A percentile compares a stretch with the other conserved stretches of the same genome.
phyloP scores from a whole-genome alignment of 2,113 vertebrate genomes.

The Dolichotis patagonum region DNA sequence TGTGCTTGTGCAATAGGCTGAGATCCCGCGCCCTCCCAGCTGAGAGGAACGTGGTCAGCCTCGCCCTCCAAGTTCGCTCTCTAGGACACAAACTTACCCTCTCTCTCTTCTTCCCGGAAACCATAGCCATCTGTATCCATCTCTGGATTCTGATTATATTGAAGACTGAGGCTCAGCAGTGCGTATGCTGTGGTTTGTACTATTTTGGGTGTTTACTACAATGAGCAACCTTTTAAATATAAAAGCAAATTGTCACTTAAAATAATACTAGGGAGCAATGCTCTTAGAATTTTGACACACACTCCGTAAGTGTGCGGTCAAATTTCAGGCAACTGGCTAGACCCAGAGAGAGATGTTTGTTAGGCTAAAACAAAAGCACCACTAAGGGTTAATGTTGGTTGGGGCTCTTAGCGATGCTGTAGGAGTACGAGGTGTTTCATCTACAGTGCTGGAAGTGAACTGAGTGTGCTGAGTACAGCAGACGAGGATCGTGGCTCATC shows the following conservation, averaged over 20 bases:
- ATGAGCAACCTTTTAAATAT: background rate
- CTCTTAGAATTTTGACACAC: background rate
- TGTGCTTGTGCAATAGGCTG: background rate
- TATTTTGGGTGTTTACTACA: background rate
- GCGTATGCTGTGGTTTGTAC: background rate
- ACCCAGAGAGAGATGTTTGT: background rate
- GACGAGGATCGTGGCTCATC: no score
- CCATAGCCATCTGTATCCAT: background rate
- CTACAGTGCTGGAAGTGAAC: background rate
- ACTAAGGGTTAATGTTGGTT: background rate
- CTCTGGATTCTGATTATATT: background rate
- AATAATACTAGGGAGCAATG: background rate
- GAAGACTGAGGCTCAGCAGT: background rate
- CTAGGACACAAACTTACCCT: background rate
- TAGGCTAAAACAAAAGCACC: background rate
- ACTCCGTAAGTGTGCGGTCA: background rate
- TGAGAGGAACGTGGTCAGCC: no score
- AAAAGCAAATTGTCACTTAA: background rate
- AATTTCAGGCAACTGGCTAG: background rate
- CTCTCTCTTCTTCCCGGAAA: background rate
- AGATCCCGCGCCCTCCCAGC: background rate
- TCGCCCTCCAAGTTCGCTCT: no score
- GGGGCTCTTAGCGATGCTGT: background rate
- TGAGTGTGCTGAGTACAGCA: no score
- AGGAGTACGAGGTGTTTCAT: no score